Evolutionary conservation across 1,140 invertebrate species (phyloP).

Genomic region (Macrocentrus cingulum): DNA sequence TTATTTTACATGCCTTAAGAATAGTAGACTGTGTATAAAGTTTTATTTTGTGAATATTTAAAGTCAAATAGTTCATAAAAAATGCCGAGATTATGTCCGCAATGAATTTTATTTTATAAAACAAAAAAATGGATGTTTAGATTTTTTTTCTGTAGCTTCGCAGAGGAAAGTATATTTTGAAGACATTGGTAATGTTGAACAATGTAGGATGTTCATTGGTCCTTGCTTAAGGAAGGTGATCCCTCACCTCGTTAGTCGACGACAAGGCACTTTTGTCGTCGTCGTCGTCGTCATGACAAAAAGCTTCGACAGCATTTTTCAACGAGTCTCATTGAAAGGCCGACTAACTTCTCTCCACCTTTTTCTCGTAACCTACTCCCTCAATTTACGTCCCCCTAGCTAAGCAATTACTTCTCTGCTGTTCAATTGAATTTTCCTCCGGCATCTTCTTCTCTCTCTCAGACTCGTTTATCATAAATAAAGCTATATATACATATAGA

Average conservation of each 20-base stretch:
- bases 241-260: background rate
- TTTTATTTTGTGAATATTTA: too few species aligned
- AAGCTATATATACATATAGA: background rate
- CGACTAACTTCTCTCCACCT: slow-evolving; percentile 3
- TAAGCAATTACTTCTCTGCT: too few species aligned
- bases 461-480: slow-evolving; percentile 7
- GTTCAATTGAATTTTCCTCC: background rate
- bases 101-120: too few species aligned
- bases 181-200: too few species aligned
- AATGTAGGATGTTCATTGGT: background rate
- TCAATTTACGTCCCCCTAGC: slow-evolving; percentile 2
- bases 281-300: too few species aligned
- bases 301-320: slow-evolving; percentile 7
- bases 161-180: too few species aligned
- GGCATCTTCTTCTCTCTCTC: background rate
- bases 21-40: too few species aligned
- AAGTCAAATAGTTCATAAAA: too few species aligned
- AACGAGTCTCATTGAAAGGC: background rate
- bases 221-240: background rate
- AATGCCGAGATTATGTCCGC: too few species aligned
- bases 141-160: too few species aligned
- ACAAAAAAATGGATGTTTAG: too few species aligned
- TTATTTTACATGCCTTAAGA: too few species aligned
- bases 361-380: background rate
- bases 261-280: background rate